A percentile compares a stretch with the other conserved stretches of the same genome.
These are phyloP conservation scores for Acridotheres tristis DNA, from an alignment of 2,797 vertebrate species.

Conservation along the genomic window DNA sequence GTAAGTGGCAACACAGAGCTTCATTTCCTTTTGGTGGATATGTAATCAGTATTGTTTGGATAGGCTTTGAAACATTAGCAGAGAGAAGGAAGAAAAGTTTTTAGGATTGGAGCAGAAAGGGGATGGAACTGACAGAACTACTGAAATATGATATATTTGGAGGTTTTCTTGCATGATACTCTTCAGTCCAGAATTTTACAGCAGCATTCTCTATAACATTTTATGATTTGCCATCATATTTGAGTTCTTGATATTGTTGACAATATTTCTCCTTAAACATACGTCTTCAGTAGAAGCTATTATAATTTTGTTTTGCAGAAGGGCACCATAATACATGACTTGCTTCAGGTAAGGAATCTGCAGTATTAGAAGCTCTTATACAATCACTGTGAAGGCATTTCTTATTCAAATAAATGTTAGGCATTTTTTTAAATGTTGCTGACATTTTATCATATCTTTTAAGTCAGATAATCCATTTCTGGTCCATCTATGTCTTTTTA, in stretches of 20 bases:
- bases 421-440: background rate
- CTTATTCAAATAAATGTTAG: background rate
- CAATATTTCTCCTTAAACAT: background rate
- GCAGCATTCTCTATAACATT: background rate
- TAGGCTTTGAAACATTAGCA: background rate
- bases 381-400: background rate
- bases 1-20: background rate
- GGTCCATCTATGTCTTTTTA: background rate
- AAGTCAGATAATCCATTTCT: background rate
- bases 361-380: background rate
- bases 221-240: background rate
- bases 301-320: background rate
- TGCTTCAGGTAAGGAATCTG: background rate
- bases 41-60: background rate
- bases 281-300: background rate
- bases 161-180: accelerated
- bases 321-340: background rate
- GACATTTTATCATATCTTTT: background rate
- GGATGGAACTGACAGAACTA: background rate
- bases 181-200: background rate
- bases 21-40: background rate
- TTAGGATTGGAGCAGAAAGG: background rate
- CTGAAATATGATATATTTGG: background rate
- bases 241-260: background rate
- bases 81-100: background rate